phyloP scores from a whole-genome alignment of 2,797 vertebrate genomes.

The Lacerta agilis region DNA sequence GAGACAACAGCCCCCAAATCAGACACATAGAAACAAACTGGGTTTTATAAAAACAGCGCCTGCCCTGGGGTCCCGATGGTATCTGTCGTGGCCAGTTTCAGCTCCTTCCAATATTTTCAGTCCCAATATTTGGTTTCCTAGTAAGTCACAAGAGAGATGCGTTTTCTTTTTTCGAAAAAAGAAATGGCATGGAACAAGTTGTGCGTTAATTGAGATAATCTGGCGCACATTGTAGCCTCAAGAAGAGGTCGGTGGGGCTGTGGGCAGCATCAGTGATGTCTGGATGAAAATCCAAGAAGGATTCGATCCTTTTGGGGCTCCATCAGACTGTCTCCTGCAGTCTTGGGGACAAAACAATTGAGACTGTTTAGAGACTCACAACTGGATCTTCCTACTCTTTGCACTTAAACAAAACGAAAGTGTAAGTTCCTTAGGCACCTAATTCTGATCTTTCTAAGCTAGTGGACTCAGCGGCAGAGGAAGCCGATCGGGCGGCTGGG shows the following conservation, averaged over 20 bases:
- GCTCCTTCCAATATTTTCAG: constrained; percentile 9
- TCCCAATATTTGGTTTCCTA: constrained; percentile 32
- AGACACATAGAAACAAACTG: neutral
- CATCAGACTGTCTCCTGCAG: neutral
- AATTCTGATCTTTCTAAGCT: too few relatives aligned
- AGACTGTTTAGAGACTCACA: neutral
- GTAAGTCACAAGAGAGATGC: neutral
- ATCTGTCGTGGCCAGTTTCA: constrained; percentile 31
- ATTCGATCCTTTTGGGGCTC: neutral
- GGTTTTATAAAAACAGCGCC: neutral
- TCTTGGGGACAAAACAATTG: neutral
- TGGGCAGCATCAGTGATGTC: neutral
- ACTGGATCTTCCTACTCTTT: neutral
- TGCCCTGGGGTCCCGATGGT: constrained; percentile 20
- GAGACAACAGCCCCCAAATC: neutral
- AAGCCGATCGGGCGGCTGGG: too few relatives aligned
- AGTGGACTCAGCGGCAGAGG: too few relatives aligned
- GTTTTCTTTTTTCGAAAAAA: neutral
- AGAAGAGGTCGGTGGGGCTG: neutral
- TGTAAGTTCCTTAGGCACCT: too few relatives aligned
- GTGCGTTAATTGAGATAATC: constrained; percentile 18
- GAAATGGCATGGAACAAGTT: constrained; percentile 14
- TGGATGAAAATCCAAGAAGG: neutral
- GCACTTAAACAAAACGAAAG: neutral
- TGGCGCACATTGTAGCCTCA: neutral